Percentiles rank a stretch among this genome's conserved stretches.
Conservation (phyloP, 2,797 vertebrate species). For the Xenopus petersii region DNA sequence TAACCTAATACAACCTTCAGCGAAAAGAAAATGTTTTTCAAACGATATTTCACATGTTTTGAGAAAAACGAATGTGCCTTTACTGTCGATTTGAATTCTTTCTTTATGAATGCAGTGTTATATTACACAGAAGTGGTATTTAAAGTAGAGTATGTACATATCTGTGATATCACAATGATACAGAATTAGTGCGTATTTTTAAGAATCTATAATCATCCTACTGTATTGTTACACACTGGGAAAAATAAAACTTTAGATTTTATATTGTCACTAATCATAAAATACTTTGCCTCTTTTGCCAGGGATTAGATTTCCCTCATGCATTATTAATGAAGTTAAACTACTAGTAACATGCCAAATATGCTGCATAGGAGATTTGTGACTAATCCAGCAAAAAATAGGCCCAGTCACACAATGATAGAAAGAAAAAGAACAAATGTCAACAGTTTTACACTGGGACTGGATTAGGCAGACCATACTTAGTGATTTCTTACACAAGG, state of each 20-base stretch:
- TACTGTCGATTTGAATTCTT: too few species aligned
- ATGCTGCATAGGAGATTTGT: slow-evolving; percentile 98
- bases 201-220: too few species aligned
- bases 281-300: slow-evolving; percentile 50
- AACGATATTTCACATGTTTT: too few species aligned
- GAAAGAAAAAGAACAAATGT: slow-evolving; percentile 98
- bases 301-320: slow-evolving; percentile 98
- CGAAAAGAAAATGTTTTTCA: too few species aligned
- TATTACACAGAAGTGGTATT: too few species aligned
- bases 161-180: too few species aligned
- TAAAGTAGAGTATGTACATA: too few species aligned
- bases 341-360: slow-evolving; percentile 99
- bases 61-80: too few species aligned
- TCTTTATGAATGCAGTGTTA: too few species aligned
- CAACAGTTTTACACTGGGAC: slow-evolving; percentile 99
- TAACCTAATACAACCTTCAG: too few species aligned
- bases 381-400: slow-evolving; percentile 99
- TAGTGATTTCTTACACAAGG: slow-evolving; percentile 79
- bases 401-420: slow-evolving; percentile 98
- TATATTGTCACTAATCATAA: slow-evolving; percentile 61
- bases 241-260: slow-evolving; percentile 53
- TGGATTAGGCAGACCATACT: slow-evolving; percentile 92
- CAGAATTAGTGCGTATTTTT: too few species aligned
- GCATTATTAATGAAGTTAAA: slow-evolving; percentile 99
- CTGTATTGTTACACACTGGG: too few species aligned